phyloP scores from a whole-genome alignment of 1,140 invertebrate species.

The Platorchestia sp. region DNA sequence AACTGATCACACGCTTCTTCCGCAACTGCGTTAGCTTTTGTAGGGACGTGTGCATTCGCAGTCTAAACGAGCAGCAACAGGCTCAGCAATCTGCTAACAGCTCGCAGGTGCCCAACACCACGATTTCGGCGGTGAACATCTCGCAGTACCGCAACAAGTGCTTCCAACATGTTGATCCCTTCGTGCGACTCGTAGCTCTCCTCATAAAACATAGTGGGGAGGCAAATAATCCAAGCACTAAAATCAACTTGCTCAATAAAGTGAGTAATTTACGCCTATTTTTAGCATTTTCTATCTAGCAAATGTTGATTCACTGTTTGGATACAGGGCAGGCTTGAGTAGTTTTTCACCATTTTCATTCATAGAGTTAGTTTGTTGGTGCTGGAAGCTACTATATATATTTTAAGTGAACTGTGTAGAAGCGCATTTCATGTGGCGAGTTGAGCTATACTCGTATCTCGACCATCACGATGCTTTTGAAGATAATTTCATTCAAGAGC shows the following conservation, averaged over 20 bases:
- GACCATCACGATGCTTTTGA: neutral
- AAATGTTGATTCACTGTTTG: neutral
- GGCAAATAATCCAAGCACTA: constrained; percentile 88
- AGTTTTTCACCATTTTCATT: neutral
- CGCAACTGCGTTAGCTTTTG: constrained; percentile 96
- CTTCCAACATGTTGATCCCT: constrained; percentile 95
- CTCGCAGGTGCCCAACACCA: constrained; percentile 71
- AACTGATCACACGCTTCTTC: constrained; percentile 97
- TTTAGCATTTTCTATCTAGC: neutral
- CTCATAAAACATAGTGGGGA: constrained; percentile 95
- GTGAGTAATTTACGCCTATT: constrained; percentile 71
- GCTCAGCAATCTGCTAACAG: constrained; percentile 69
- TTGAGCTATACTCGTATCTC: neutral
- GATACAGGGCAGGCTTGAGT: neutral
- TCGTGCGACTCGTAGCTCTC: constrained; percentile 92
- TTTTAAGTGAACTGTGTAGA: neutral
- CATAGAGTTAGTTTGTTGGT: neutral
- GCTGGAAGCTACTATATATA: neutral
- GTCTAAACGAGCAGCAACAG: constrained; percentile 71
- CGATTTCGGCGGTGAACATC: constrained; percentile 73
- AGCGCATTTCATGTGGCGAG: neutral
- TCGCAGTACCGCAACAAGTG: constrained; percentile 84
- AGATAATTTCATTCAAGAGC: neutral
- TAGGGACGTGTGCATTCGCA: constrained; percentile 92
- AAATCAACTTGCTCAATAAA: constrained; percentile 97